Base-by-base conservation (phyloP, 1,140 invertebrate species). In the Steinernema khuongi region DNA sequence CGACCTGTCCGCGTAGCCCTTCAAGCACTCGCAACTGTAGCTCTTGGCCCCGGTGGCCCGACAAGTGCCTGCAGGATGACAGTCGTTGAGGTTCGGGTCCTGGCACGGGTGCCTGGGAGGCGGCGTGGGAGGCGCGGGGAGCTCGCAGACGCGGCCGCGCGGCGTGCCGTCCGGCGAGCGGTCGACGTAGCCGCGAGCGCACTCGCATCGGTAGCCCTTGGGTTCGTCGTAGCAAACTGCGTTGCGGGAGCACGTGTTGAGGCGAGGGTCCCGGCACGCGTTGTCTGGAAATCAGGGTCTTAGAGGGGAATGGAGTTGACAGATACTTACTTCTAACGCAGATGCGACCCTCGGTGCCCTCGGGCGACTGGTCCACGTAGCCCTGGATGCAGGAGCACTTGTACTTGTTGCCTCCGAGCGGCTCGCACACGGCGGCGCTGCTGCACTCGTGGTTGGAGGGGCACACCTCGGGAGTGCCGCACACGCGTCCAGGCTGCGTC, bases 241-340 rank as follows among this genome's bases (percentile, higher is more conserved):
- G 70, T 84, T 85, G 28, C 84, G 77, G 30, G 82, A 85, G 43
- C 83, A 84, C 17, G 80, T 83, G 70, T 84, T 84, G 71, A 84
- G 80, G 60, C 78, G 76, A 19, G 82, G 76, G 70, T 84, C 84
- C 22, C 79, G 77, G 67, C 83, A 84, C 30, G 80, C 78, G 36
- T 85, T 81, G 68, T 83, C 81, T 81, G 72, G 41, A 81, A 76
- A n/a, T 30, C 22, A 41, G 30, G 31, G 32, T n/a, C 26, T 30
- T 50, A 14, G 11, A 74, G 1, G 70, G 33, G 26, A 26, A 0
- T n/a, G 41, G 26, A 31, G 19, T 77, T 19, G 7, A 11, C 32
- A 14, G 26, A 19, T 19, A 79, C 78, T 73, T 71, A 81, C 79
- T 81, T 74, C 83, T 76, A 1, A 84, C 84, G 74, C 83, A 84